phyloP scores from a whole-genome alignment of 2,888 invertebrate genomes.

The Steromphala cineraria region DNA sequence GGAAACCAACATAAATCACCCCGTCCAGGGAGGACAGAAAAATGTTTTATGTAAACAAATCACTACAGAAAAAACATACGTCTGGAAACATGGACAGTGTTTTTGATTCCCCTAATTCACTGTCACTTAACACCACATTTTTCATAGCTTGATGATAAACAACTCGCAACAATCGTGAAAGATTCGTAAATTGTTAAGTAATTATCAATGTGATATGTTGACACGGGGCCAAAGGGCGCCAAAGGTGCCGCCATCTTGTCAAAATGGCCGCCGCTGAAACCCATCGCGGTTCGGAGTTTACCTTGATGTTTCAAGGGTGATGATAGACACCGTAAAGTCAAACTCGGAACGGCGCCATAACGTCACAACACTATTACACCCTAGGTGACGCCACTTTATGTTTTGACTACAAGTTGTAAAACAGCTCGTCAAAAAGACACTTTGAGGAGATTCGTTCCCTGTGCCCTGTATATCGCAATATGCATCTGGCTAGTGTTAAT shows the following conservation, averaged over 20 bases:
- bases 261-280: constrained; percentile 1
- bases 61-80: too few species aligned
- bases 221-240: neutral
- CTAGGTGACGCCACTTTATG: neutral
- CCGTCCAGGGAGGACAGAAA: too few species aligned
- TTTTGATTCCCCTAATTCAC: too few species aligned
- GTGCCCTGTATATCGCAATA: too few species aligned
- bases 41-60: too few species aligned
- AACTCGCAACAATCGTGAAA: neutral
- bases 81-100: too few species aligned
- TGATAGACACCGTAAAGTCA: neutral
- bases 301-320: constrained; percentile 12
- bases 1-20: too few species aligned
- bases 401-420: constrained; percentile 16
- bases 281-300: neutral
- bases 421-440: neutral
- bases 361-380: neutral
- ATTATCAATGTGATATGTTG: neutral
- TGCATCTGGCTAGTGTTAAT: too few species aligned
- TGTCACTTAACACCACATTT: neutral
- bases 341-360: neutral
- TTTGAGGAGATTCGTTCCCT: neutral
- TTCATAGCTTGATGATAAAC: constrained; percentile 3
- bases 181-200: constrained; percentile 5
- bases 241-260: constrained; percentile 10